These are phyloP conservation scores for Hippolais icterina DNA, from an alignment of 2,113 vertebrate genomes.

Conservation along the genomic window DNA sequence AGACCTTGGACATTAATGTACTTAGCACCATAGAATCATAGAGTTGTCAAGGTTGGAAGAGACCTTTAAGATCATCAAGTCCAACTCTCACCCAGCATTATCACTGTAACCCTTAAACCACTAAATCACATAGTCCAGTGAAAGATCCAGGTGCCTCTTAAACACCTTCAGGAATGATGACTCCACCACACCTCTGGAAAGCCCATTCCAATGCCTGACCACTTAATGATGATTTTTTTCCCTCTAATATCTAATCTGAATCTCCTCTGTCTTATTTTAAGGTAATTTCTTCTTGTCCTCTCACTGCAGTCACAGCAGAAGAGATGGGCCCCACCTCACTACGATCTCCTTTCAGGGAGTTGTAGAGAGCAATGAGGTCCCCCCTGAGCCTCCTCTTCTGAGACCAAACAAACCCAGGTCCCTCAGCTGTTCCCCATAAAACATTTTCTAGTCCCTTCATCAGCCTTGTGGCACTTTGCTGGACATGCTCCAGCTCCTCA, in stretches of 20 bases:
- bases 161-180: not conserved
- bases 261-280: not conserved
- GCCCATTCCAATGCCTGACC: not conserved
- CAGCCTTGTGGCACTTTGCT: not conserved
- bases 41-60: not conserved
- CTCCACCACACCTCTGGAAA: not conserved
- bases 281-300: not conserved
- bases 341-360: not conserved
- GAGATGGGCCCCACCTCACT: fast-evolving
- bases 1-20: not conserved
- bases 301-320: not conserved
- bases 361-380: fast-evolving
- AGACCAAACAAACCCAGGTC: not conserved
- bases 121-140: not conserved
- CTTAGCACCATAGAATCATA: not conserved
- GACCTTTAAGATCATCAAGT: not conserved
- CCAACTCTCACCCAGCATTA: not conserved
- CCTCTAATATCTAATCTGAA: not conserved
- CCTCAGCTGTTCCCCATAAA: not conserved
- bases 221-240: too few species aligned
- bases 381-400: not conserved
- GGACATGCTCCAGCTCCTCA: not conserved
- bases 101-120: not conserved
- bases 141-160: not conserved
- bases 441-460: not conserved